Conservation (phyloP, 2,888 invertebrate genomes). For the Caenorhabditis zanzibari region DNA sequence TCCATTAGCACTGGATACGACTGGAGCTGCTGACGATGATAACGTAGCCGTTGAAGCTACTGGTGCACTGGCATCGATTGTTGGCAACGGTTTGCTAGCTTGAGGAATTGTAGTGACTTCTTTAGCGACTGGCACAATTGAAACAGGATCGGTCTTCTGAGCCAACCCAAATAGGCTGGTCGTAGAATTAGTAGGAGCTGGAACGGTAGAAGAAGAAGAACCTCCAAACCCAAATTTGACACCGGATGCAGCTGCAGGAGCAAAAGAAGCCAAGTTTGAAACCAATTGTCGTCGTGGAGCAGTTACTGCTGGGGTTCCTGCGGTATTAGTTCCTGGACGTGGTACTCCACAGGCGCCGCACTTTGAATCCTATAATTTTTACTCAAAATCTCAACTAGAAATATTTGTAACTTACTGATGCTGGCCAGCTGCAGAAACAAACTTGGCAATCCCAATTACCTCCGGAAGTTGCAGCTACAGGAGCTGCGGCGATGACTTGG, state of each 20-base stretch:
- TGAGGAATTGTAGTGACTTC: neutral
- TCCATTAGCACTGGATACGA: neutral
- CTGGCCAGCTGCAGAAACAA: constrained; percentile 53
- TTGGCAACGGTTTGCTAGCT: too few relatives aligned
- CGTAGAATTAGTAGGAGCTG: constrained; percentile 6
- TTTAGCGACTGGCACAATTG: neutral
- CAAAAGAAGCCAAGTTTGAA: constrained; percentile 50
- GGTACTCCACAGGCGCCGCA: constrained; percentile 56
- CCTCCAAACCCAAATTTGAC: constrained; percentile 57
- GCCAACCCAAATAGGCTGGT: neutral
- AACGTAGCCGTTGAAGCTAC: neutral
- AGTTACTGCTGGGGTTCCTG: neutral
- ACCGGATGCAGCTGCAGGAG: constrained; percentile 12
- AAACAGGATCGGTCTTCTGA: neutral
- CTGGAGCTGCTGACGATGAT: neutral
- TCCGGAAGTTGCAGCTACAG: neutral
- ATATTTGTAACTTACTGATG: constrained; percentile 21
- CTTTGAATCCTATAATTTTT: constrained; percentile 6
- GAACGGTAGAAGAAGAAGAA: neutral
- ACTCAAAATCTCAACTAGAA: neutral
- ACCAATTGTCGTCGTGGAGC: constrained; percentile 36
- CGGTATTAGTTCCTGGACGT: neutral
- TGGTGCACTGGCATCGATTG: constrained; percentile 11
- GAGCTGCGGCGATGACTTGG: neutral
- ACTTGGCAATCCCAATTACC: constrained; percentile 53